Percentiles rank a stretch among this genome's conserved stretches.
Conservation (phyloP, 2,888 invertebrate genomes). For the Acrobasis repandana region DNA sequence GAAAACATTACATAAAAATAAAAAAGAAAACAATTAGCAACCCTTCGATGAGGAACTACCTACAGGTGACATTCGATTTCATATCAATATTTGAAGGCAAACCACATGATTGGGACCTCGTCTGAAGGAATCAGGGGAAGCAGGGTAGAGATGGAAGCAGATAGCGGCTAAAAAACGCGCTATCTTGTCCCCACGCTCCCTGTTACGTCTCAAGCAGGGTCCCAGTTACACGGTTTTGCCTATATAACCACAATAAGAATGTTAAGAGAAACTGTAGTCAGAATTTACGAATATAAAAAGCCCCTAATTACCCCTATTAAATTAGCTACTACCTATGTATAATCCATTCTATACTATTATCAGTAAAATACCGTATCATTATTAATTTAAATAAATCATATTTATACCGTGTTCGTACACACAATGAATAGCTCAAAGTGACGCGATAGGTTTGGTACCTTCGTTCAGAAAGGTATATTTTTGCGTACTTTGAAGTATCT, state of each 20-base stretch:
- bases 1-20: slow-evolving; percentile 44
- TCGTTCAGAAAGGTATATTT: background rate
- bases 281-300: slow-evolving; percentile 57
- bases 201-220: too few relatives aligned
- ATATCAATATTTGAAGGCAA: too few relatives aligned
- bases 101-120: too few relatives aligned
- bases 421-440: slow-evolving; percentile 14
- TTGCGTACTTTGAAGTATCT: slow-evolving; percentile 14
- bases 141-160: too few relatives aligned
- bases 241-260: slow-evolving; percentile 40
- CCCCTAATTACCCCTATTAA: slow-evolving; percentile 72
- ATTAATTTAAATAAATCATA: slow-evolving; percentile 45
- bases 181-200: too few relatives aligned
- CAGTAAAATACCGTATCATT: slow-evolving; percentile 64
- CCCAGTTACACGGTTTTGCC: too few relatives aligned
- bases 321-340: slow-evolving; percentile 69
- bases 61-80: slow-evolving; percentile 41
- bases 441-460: background rate
- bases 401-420: slow-evolving; percentile 31
- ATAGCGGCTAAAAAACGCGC: too few relatives aligned
- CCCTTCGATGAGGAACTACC: slow-evolving; percentile 53
- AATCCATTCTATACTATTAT: slow-evolving; percentile 67
- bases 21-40: slow-evolving; percentile 45
- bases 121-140: too few relatives aligned
- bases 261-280: slow-evolving; percentile 39